Evolutionary conservation across 2,888 invertebrate genomes (phyloP).

Genomic region (Pyrrhia umbra): DNA sequence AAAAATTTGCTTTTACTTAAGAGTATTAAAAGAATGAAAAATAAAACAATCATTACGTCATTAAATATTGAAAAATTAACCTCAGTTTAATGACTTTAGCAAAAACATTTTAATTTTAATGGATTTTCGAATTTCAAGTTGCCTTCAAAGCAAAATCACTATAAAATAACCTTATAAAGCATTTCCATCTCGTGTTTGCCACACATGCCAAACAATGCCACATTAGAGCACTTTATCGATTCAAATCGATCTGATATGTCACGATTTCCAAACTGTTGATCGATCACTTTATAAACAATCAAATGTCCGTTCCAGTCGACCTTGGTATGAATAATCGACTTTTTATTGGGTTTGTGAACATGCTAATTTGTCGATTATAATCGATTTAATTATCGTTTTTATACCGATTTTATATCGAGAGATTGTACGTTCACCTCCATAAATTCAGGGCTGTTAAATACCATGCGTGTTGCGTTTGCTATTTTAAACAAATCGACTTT

Average conservation of each 20-base stretch:
- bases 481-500: too few species aligned
- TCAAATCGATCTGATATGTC: constrained; percentile 36
- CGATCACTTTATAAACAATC: constrained; percentile 44
- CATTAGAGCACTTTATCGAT: constrained; percentile 36
- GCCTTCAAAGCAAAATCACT: neutral
- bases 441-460: constrained; percentile 31
- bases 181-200: constrained; percentile 10
- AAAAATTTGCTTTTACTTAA: too few species aligned
- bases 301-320: constrained; percentile 23
- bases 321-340: constrained; percentile 48
- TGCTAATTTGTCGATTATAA: constrained; percentile 45
- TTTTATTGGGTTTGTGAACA: constrained; percentile 50
- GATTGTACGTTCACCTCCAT: constrained; percentile 43
- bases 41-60: too few species aligned
- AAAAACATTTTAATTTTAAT: neutral
- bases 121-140: neutral
- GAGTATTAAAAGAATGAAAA: too few species aligned
- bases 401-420: constrained; percentile 27
- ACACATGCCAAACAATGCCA: constrained; percentile 28
- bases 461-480: neutral
- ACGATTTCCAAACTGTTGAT: constrained; percentile 37
- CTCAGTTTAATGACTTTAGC: neutral
- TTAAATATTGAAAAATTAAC: too few species aligned
- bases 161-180: constrained; percentile 2
- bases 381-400: constrained; percentile 40